Base-by-base conservation (phyloP, 2,888 invertebrate genomes). In the Patella depressa region DNA sequence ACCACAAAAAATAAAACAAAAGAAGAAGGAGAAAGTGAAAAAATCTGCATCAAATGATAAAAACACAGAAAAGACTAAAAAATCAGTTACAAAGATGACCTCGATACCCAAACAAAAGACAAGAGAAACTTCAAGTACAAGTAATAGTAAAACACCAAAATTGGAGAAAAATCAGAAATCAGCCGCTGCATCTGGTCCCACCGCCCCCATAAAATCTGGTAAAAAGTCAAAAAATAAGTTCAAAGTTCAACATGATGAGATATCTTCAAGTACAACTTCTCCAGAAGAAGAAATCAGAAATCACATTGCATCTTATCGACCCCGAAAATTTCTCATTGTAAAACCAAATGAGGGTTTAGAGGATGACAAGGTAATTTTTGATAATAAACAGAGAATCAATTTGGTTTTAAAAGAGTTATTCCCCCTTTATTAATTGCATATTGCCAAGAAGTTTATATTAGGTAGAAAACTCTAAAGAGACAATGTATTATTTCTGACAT, bases 211-310 rank as follows among this genome's bases (percentile, higher is more conserved):
- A 9, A 45, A 45, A 45, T 45, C 45, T 45, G 9, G 9, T 45
- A 81, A 86, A 75, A 87, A 85, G 73, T 86, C 86, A 72, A 89
- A 87, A 77, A 87, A 88, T 74, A 88, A 87, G 77, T 85, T 83
- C 75, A 85, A 87, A 75, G 75, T 87, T 11, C 87, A 87, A 76
- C 82, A 88, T 80, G 80, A 82, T 74, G 87, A 87, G 53, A 79
- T 88, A 12, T 84, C 85, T 3, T 88, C 88, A 77, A 86, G 84
- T 1, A 85, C 86, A 4, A 65, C 79, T 19, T 77, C 78, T n/a
- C 71, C 54, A 9, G 70, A 75, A 34, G 80, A 80, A 71, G 75
- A 75, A 15, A 45, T 71, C 71, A 74, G 57, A 69, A 24, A 78
- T 45, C 81, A 84, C 75, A 82, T 85, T 24, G 79, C 77, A 45